A percentile compares a stretch with the other conserved stretches of the same genome.
phyloP scores from a whole-genome alignment of 2,888 invertebrate species.

The Mantis religiosa region DNA sequence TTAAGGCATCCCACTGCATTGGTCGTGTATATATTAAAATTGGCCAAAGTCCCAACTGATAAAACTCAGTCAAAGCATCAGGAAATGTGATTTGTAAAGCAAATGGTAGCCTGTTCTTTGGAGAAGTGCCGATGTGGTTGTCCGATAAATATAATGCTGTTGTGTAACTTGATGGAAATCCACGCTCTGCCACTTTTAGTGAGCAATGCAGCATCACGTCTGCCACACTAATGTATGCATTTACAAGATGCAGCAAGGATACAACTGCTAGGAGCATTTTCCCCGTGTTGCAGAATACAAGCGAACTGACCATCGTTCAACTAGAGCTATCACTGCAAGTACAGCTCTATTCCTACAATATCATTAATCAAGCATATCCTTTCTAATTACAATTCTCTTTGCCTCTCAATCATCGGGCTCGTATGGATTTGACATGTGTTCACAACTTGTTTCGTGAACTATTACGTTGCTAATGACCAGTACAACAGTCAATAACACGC shows the following conservation, averaged over 20 bases:
- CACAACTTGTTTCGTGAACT: background rate
- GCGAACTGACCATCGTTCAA: background rate
- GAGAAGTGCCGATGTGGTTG: background rate
- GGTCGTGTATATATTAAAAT: background rate
- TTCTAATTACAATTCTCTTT: no score
- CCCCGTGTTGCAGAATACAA: background rate
- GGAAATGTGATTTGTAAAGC: background rate
- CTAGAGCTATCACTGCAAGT: background rate
- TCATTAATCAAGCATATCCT: no score
- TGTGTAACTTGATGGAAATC: background rate
- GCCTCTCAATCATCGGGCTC: background rate
- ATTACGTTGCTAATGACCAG: background rate
- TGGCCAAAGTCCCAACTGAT: background rate
- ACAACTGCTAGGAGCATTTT: background rate
- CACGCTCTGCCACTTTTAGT: background rate
- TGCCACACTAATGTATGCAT: background rate
- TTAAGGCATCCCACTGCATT: background rate
- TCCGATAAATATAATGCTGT: background rate
- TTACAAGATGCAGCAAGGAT: background rate
- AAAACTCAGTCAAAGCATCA: background rate
- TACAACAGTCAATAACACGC: background rate
- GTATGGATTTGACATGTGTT: background rate
- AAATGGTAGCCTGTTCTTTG: background rate
- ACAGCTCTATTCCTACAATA: background rate
- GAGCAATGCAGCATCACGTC: background rate